Base-by-base conservation (phyloP, 2,113 vertebrate species). In the Phylloscopus trochiloides region DNA sequence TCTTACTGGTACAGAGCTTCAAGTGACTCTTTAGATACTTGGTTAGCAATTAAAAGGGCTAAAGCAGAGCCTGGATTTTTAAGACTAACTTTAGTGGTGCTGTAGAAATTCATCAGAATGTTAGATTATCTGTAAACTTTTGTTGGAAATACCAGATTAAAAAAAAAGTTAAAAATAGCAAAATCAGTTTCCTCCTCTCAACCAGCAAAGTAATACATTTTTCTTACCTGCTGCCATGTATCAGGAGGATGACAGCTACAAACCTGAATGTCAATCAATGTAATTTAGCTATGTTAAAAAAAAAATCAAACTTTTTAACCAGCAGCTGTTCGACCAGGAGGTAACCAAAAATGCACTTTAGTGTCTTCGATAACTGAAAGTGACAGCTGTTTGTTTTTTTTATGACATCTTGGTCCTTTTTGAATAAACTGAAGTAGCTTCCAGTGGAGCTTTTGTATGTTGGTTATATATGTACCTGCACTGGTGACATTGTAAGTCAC, bases 261-360 rank as follows among this genome's bases (percentile, higher is more conserved):
- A 89, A 95, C 80, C 47, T 92, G 96, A 97, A 97, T 97, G 95
- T 97, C 90, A 92, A 47, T 97, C 9, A 51, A 25, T 84, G 40
- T 94, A 88, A 94, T 85, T 97, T 93, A 71, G 43, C 55, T 66
- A 72, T 16, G 76, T 93, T 43, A 43, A 52, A 62, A 59, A 75
- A 62, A 58, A 58, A 94, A 96, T 73, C 18, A 62, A 40, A 79
- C 86, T 92, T 97, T 94, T 96, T 92, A 96, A 82, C 87, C 81
- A 97, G 90, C 92, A 97, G 92, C 97, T 98, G 84, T 94, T 96
- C 2, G 5, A 97, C 92, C 89, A 85, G 93, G 97, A 97, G 92
- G 74, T 97, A 97, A 98, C 94, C 86, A 97, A 94, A 98, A 98
- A 97, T 97, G 96, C 95, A 97, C 96, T 98, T 98, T 97, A 97